Conservation (phyloP, 2,888 invertebrate genomes). For the Caenorhabditis wallacei region DNA sequence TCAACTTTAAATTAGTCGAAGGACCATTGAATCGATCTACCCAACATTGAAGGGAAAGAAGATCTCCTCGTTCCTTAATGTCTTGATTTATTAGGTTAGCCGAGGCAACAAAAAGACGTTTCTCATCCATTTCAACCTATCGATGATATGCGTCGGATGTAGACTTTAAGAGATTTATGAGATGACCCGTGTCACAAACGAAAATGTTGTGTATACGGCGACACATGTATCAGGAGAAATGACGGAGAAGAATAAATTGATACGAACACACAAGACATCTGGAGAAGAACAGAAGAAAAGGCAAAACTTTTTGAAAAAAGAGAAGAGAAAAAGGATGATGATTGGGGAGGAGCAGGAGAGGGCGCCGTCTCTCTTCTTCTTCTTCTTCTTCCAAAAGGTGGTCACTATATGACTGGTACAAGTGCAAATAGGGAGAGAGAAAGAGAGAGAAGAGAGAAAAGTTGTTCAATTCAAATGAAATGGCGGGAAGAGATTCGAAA, state of each 20-base stretch:
- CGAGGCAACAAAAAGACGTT: constrained; percentile 30
- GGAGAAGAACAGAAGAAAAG: no score
- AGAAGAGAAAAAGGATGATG: neutral
- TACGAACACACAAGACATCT: constrained; percentile 43
- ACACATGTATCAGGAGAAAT: constrained; percentile 51
- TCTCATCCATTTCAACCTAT: constrained; percentile 30
- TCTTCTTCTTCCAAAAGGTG: constrained; percentile 12
- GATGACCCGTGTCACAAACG: constrained; percentile 46
- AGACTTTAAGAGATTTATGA: constrained; percentile 64
- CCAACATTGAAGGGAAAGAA: neutral
- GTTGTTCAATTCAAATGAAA: constrained; percentile 19
- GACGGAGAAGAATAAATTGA: constrained; percentile 29
- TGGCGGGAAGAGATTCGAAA: constrained; percentile 12
- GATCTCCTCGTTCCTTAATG: constrained; percentile 51
- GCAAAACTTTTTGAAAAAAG: neutral
- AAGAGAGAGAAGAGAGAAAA: constrained; percentile 2
- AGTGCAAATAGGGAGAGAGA: constrained; percentile 12
- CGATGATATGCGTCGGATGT: constrained; percentile 39
- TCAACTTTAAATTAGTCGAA: constrained; percentile 51
- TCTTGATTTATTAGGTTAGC: constrained; percentile 62
- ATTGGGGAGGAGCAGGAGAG: constrained; percentile 21
- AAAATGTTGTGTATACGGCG: constrained; percentile 29
- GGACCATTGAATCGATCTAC: constrained; percentile 15
- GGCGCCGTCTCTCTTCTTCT: no score
- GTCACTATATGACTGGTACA: constrained; percentile 23